Base-by-base conservation (phyloP, 1,140 invertebrate species). In the Anastatus disparis region DNA sequence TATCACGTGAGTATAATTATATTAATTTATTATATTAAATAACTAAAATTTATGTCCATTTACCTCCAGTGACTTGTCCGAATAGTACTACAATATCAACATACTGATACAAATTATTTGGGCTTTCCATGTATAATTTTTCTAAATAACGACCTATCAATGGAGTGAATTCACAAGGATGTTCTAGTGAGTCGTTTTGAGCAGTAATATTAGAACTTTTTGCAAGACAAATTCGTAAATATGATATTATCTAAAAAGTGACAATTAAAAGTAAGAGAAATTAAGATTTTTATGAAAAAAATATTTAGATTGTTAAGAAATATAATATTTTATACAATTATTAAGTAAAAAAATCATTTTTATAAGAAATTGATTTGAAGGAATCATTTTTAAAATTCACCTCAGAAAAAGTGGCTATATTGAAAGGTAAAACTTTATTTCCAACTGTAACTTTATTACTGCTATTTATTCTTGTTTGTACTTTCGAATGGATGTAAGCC, bases 211-310 rank as follows among this genome's bases (percentile, higher is more conserved):
- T 82, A 7, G 88, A 83, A 79, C 87, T 87, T 78, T 87, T 88
- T 22, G 86, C 84, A 22, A 96, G 82, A 78, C 93, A 95, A 75
- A 94, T 86, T 3, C 93, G 88, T 62, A 94, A 81, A 82, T 95
- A 95, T 3, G 91, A 86, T 7, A 95, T 81, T 70, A 95, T 91
- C 91, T 94, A 78, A 17, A 85, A 84, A 71, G 75, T 74, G 58
- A 24, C 29, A 42, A n/a, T 26, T 9, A 17, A 62, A 35, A 3
- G 48, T 29, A 22, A 58, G 38, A 40, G 22, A 38, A 17, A 46
- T 46, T 70, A 13, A 35, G 31, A 62, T 12, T 44, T 44, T 46
- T 10, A n/a, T n/a, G n/a, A 44, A 44, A 44, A 12, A 9, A 44
- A 68, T n/a, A n/a, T n/a, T n/a, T n/a, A n/a, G n/a, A n/a, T n/a